Base-by-base conservation (phyloP, 2,797 vertebrate species). In the Atherinosoma microstoma region DNA sequence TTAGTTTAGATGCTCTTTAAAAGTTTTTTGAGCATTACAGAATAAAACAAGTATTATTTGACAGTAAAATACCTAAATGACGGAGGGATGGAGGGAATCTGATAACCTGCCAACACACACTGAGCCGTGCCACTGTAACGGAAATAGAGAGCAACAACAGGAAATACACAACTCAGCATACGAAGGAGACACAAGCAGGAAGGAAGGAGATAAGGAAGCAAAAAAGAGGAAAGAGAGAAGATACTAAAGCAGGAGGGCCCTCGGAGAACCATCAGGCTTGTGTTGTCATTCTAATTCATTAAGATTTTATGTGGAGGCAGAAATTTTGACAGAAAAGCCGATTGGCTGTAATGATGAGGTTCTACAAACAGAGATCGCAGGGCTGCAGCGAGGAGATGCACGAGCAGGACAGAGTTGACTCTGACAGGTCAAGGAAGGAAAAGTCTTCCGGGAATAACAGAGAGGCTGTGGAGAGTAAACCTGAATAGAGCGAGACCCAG, bases 81-180 rank as follows among this genome's bases (percentile, higher is more conserved):
- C 1, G 62, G 35, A 10, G 6, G 63, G 54, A 62, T 36, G 59
- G 61, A 76, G 51, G 53, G 74, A 40, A 72, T 80, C 68, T 60
- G 79, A 86, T 85, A 90, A 84, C 88, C 67, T 53, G 60, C 54
- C 64, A 64, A 59, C 80, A 66, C 68, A 76, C 36, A 73, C 57
- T 51, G 38, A 73, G 78, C 32, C 59, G 62, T 83, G 77, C 67
- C 29, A 73, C 57, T 69, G 22, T 54, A 34, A 1, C 78, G 73
- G 64, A 76, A 81, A 83, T 61, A 13, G 45, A 68, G 12, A 67
- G 36, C 61, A 51, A 73, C 51, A 67, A n/a, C 35, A 75, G 42
- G 68, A 80, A 78, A 66, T 9, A 35, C 47, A 67, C 24, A 27
- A 32, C 53, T 16, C 20, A 56, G 59, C 29, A 40, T 27, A 66